Conservation (phyloP, 2,888 invertebrate genomes). For the Subacronicta megacephala region DNA sequence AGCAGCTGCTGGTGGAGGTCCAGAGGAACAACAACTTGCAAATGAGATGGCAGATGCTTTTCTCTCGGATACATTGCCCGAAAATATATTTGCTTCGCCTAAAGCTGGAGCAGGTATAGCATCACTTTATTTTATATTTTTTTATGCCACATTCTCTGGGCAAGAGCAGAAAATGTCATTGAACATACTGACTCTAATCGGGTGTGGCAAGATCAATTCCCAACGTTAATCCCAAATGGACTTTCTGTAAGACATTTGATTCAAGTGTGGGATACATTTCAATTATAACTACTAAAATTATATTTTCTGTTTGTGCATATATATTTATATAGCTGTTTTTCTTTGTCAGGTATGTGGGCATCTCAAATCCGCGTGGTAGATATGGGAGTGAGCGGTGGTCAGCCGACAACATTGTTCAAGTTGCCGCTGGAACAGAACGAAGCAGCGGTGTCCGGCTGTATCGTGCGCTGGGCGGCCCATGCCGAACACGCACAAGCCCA, state of each 20-base stretch:
- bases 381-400: slow-evolving; percentile 90
- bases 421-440: slow-evolving; percentile 98
- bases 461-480: slow-evolving; percentile 93
- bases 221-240: slow-evolving; percentile 87
- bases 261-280: slow-evolving; percentile 82
- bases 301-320: neutral
- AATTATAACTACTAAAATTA: neutral
- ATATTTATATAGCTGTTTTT: neutral
- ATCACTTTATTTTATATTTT: neutral
- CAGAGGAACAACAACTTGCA: slow-evolving; percentile 98
- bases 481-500: slow-evolving; percentile 83
- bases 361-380: slow-evolving; percentile 96
- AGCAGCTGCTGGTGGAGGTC: slow-evolving; percentile 94
- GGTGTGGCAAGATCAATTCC: slow-evolving; percentile 84
- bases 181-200: slow-evolving; percentile 86
- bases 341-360: slow-evolving; percentile 96
- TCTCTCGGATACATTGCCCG: slow-evolving; percentile 97
- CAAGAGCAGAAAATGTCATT: slow-evolving; percentile 80
- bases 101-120: slow-evolving; percentile 95
- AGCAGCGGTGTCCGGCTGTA: slow-evolving; percentile 96
- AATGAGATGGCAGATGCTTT: slow-evolving; percentile 99
- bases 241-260: slow-evolving; percentile 82
- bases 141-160: slow-evolving; percentile 86
- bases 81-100: slow-evolving; percentile 98
- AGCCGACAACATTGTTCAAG: slow-evolving; percentile 93